phyloP scores from a whole-genome alignment of 2,888 invertebrate genomes.

The Synanthedon formicaeformis region DNA sequence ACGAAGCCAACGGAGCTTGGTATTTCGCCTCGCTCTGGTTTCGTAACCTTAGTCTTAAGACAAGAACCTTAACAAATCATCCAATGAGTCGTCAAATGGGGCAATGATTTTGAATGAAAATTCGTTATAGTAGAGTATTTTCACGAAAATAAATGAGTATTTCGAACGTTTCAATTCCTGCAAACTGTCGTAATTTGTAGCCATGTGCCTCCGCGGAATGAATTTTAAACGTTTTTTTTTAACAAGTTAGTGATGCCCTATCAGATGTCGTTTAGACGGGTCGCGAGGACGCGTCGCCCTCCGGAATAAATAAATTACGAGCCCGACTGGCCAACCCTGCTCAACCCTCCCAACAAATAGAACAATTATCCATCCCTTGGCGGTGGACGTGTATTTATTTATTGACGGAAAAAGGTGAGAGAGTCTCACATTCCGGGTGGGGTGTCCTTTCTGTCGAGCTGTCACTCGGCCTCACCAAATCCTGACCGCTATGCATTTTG shows the following conservation, averaged over 20 bases:
- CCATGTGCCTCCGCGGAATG: no score
- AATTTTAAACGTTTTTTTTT: neutral
- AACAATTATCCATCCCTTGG: slow-evolving; percentile 58
- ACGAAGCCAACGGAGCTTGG: no score
- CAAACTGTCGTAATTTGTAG: no score
- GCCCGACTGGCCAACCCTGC: slow-evolving; percentile 34
- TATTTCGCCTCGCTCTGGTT: no score
- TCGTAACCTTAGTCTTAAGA: no score
- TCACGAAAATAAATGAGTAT: no score
- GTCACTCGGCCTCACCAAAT: neutral
- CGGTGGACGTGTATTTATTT: slow-evolving; percentile 42
- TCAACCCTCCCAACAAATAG: slow-evolving; percentile 48
- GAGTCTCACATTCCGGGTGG: slow-evolving; percentile 3
- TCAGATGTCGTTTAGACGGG: slow-evolving; percentile 18
- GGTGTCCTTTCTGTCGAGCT: neutral
- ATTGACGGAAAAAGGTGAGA: slow-evolving; percentile 42
- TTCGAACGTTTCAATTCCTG: no score
- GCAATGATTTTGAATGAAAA: no score
- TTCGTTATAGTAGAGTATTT: no score
- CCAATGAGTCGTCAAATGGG: no score
- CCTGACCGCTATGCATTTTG: neutral
- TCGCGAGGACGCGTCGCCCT: slow-evolving; percentile 16
- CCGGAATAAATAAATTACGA: slow-evolving; percentile 46
- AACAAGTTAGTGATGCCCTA: slow-evolving; percentile 6
- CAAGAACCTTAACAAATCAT: no score